Base-by-base conservation (phyloP, 2,797 vertebrate genomes). In the Clarias fuscus region DNA sequence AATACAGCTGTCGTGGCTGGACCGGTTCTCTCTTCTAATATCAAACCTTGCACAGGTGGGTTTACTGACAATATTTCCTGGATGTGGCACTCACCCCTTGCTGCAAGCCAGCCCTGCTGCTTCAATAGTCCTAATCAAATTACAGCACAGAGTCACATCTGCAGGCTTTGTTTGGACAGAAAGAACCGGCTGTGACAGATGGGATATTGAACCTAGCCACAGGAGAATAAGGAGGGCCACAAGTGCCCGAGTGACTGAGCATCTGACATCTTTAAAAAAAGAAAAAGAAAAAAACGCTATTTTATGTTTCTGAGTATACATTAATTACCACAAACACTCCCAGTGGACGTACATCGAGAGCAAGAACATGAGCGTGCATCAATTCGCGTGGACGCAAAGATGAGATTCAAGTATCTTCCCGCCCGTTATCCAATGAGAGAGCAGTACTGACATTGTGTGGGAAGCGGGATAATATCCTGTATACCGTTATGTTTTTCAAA, bases 121-220 rank as follows among this genome's bases (percentile, higher is more conserved):
- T 85, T 83, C 86, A 86, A 88, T 71, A 89, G 88, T 87, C 90
- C 89, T 90, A 89, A 93, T 94, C 87, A 91, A 89, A 92, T 92
- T 89, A 90, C 90, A 73, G 58, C 88, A 85, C 40, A 85, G 86
- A 86, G 68, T 82, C 87, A 88, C 88, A 89, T 90, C 91, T 90
- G 58, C 73, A 79, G 86, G 81, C 79, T 85, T 86, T 87, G 88
- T 91, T 89, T 92, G 73, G 89, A 89, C 48, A 59, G 10, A 43
- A 67, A 85, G 86, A 87, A 87, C 68, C 33, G 59, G 17, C 85
- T 68, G 76, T 2, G 64, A 87, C 88, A 91, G 89, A 88, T 90
- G 91, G 91, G 91, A 89, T 91, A 93, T 92, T 91, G 90, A 92
- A 90, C 91, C 88, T 65, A 85, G 90, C 89, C 86, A 85, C 88